Evolutionary conservation across 2,797 vertebrate genomes (phyloP).

Genomic region (Myotis pilosus): DNA sequence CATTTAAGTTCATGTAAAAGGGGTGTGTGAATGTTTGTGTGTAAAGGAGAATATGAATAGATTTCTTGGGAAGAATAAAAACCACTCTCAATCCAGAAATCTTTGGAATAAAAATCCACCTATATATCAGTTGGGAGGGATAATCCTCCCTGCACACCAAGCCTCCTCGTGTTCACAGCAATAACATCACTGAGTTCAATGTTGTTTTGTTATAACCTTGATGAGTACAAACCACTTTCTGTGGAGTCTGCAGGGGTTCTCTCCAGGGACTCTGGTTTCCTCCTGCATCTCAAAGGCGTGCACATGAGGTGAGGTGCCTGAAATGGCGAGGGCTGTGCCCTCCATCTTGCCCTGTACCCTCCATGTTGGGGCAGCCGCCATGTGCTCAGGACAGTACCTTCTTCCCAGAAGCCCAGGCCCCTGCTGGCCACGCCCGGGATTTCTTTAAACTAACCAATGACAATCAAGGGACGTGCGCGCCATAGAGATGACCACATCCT

Average conservation of each 20-base stretch:
- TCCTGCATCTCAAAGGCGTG: background rate
- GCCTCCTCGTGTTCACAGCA: accelerated
- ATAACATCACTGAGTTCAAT: background rate
- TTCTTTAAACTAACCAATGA: no score
- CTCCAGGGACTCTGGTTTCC: background rate
- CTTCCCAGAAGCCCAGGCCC: no score
- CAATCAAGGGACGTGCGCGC: no score
- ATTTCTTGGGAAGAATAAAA: background rate
- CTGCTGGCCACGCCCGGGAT: no score
- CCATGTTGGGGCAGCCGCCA: no score
- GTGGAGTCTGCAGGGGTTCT: background rate
- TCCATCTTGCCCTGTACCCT: no score
- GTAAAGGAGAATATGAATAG: background rate
- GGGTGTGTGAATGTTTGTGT: background rate
- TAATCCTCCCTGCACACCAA: accelerated
- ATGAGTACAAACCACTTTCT: background rate
- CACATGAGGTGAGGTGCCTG: background rate
- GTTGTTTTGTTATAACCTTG: background rate
- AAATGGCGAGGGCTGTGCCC: no score
- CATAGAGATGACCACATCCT: no score
- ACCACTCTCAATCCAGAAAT: background rate
- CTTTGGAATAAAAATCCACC: background rate
- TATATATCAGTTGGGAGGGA: background rate
- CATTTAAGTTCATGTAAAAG: background rate
- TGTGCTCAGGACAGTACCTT: no score